Base-by-base conservation (phyloP, 2,113 vertebrate genomes). In the Platichthys flesus region DNA sequence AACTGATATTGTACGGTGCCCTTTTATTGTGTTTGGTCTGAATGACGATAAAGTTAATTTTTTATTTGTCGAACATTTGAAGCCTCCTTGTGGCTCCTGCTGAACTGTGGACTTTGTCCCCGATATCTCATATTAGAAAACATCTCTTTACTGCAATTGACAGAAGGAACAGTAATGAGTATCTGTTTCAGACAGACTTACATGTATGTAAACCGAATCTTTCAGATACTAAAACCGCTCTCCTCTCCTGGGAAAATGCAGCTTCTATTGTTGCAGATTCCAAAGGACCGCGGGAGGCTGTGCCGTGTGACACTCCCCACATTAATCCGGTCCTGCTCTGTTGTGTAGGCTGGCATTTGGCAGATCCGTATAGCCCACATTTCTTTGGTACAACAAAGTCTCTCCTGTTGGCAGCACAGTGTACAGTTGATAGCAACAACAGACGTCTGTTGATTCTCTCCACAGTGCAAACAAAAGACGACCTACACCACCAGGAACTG, bases 381-480 rank as follows among this genome's bases (percentile, higher is more conserved):
- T 79, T 71, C 42, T 76, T 66, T 61, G 70, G 37, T 28, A 63
- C 65, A 73, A 90, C 89, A 93, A 86, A 72, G 71, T 68, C 26
- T 63, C 31, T 60, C 10, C 54, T 86, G 74, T 90, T 74, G 31
- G 51, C 21, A 18, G 63, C 47, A 51, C 47, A 51, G 18, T 51
- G 47, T 18, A 51, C 15, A 7, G 71, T 90, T 76, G 31, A 55
- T 20, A 18, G 63, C 16, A 63, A 68, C 81, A 88, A 85, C 42
- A 70, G 66, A 54, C 16, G 24, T 51, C 67, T 86, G 83, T 79
- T 82, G 37, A 65, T 66, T 67, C 15, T 64, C 18, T 69, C 35
- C 16, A 18, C n/a, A 52, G 56, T 18, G 28, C 60, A 35, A 68
- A 77, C 47, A 76, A 16, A 70, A 63, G 7, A 40, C 8, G 65